Conservation (phyloP, 1,140 invertebrate species). For the Chelonus insularis region DNA sequence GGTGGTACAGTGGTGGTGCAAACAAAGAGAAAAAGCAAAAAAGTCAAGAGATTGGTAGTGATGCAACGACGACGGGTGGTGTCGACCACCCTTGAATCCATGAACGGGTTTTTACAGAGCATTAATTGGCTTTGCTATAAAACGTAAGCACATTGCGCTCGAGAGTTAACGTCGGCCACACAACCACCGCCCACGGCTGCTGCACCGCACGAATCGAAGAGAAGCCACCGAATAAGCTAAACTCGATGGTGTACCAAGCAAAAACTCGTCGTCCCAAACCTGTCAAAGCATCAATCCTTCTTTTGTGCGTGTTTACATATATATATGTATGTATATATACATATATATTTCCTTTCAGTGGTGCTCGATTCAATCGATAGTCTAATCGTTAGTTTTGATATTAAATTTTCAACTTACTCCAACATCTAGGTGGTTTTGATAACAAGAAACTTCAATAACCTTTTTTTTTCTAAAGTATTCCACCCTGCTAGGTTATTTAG, state of each 20-base stretch:
- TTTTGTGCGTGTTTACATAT: slow-evolving; percentile 13
- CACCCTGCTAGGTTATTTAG: no score
- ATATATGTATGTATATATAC: neutral
- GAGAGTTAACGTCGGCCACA: slow-evolving; percentile 15
- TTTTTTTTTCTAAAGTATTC: no score
- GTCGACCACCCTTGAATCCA: slow-evolving; percentile 49
- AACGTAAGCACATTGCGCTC: slow-evolving; percentile 37
- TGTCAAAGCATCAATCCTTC: slow-evolving; percentile 37
- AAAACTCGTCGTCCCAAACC: slow-evolving; percentile 49
- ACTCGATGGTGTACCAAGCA: slow-evolving; percentile 35
- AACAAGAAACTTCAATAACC: no score
- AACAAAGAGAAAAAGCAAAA: neutral
- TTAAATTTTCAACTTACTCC: no score
- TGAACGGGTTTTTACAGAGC: slow-evolving; percentile 40
- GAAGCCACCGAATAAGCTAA: slow-evolving; percentile 38
- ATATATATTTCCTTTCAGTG: slow-evolving; percentile 14
- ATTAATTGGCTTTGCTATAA: slow-evolving; percentile 51
- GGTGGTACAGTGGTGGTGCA: neutral
- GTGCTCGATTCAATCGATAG: slow-evolving; percentile 28
- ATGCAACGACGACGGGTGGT: slow-evolving; percentile 28
- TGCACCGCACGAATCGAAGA: slow-evolving; percentile 30
- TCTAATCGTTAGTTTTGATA: no score
- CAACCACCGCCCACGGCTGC: slow-evolving; percentile 31
- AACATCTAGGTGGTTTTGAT: no score
- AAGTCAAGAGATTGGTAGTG: slow-evolving; percentile 5